Evolutionary conservation across 1,140 invertebrate genomes (phyloP).

Genomic region (Planococcus citri): DNA sequence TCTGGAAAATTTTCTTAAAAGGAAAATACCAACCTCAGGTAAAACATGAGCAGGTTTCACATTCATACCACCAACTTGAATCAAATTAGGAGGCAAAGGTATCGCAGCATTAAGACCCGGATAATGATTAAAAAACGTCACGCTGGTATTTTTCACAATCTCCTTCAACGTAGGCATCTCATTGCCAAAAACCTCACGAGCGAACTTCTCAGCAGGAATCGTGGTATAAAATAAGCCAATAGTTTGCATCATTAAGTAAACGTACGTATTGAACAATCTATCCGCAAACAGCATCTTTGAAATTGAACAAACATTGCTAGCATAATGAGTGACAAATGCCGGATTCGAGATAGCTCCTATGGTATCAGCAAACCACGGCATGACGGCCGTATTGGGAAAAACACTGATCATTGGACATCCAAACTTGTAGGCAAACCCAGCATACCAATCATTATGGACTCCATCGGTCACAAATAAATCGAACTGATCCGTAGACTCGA

Average conservation of each 20-base stretch:
- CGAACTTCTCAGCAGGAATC: background rate
- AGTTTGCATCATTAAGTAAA: background rate
- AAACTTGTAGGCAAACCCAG: conserved; percentile 31
- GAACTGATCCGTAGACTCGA: conserved; percentile 28
- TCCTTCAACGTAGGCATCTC: conserved; percentile 42
- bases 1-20: background rate
- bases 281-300: background rate
- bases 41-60: conserved; percentile 22
- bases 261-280: background rate
- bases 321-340: conserved; percentile 26
- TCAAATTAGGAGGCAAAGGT: conserved; percentile 29
- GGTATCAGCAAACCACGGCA: conserved; percentile 44
- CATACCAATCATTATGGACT: conserved; percentile 27
- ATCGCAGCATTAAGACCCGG: conserved; percentile 22
- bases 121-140: conserved; percentile 32
- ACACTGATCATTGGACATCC: conserved; percentile 42
- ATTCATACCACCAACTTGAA: conserved; percentile 33
- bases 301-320: background rate
- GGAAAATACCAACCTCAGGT: background rate
- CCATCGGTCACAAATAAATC: conserved; percentile 32
- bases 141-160: conserved; percentile 24
- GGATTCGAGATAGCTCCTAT: conserved; percentile 26
- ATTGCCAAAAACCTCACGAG: conserved; percentile 19
- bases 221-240: background rate
- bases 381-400: conserved; percentile 40